Evolutionary conservation across 2,113 vertebrate genomes (phyloP).

Genomic region (Seriola rivoliana): DNA sequence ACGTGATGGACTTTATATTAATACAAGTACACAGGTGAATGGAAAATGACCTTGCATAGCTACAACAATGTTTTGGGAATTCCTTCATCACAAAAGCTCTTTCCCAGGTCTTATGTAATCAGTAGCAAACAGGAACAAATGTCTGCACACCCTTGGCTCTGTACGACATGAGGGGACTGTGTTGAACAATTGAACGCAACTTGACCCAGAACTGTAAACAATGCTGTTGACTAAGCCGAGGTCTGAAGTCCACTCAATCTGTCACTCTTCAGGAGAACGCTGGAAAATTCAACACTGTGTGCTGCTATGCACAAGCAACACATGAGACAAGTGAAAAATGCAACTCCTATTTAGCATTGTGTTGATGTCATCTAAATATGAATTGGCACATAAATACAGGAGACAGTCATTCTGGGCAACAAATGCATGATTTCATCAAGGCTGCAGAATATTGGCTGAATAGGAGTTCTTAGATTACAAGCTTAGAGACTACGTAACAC

Average conservation of each 20-base stretch:
- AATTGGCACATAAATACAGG: background rate
- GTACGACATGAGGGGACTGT: background rate
- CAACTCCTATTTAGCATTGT: background rate
- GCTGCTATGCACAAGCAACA: background rate
- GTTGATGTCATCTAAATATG: background rate
- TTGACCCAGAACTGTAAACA: slow-evolving; percentile 73
- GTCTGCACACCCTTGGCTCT: slow-evolving; percentile 50
- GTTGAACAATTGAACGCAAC: slow-evolving; percentile 62
- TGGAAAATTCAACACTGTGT: slow-evolving; percentile 40
- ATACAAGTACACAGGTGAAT: background rate
- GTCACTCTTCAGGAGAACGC: slow-evolving; percentile 8
- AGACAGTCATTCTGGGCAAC: background rate
- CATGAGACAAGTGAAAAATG: background rate
- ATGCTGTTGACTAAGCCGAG: slow-evolving; percentile 60
- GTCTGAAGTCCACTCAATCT: slow-evolving; percentile 72
- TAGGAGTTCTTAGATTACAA: slow-evolving; percentile 29
- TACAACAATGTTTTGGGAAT: slow-evolving; percentile 7
- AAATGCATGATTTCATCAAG: slow-evolving; percentile 30
- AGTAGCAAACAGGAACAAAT: slow-evolving; percentile 50
- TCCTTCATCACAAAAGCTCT: slow-evolving; percentile 44
- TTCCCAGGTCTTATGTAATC: slow-evolving; percentile 34
- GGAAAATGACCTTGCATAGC: background rate
- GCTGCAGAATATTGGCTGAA: background rate
- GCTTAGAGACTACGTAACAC: slow-evolving; percentile 32
- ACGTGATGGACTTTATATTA: background rate